Percentiles rank a stretch among this genome's conserved stretches.
Conservation (phyloP, 2,797 vertebrate species). For the Anguilla anguilla region DNA sequence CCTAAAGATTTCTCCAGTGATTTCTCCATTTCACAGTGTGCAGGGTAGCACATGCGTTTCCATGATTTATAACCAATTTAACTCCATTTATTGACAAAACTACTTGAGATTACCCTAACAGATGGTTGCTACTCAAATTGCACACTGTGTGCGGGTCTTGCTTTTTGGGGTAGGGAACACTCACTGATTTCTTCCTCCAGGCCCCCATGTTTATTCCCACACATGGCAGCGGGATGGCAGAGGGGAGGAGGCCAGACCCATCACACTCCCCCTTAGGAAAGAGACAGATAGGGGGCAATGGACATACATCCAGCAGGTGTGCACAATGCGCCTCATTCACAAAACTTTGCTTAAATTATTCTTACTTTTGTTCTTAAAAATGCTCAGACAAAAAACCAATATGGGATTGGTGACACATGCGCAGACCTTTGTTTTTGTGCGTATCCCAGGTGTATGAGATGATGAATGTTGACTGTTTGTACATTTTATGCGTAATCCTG, state of each 20-base stretch:
- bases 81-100: neutral
- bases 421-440: too few relatives aligned
- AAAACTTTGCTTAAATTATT: too few relatives aligned
- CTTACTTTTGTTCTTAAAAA: too few relatives aligned
- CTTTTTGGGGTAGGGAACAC: conserved; percentile 12
- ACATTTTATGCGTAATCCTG: too few relatives aligned
- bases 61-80: neutral
- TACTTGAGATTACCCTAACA: neutral
- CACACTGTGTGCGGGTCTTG: neutral
- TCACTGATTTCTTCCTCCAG: conserved; percentile 47
- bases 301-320: neutral
- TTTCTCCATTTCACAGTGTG: neutral
- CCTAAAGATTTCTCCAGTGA: too few relatives aligned
- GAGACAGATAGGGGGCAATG: neutral
- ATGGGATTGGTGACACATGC: too few relatives aligned
- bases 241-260: conserved; percentile 36
- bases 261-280: conserved; percentile 30
- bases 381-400: too few relatives aligned
- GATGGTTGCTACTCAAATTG: neutral
- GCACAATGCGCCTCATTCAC: neutral
- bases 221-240: conserved; percentile 42
- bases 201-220: conserved; percentile 35
- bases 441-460: too few relatives aligned
- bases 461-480: too few relatives aligned
- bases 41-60: neutral